These are phyloP conservation scores for Thereuonema tuberculata DNA, from an alignment of 1,140 invertebrate genomes.

Conservation along the genomic window DNA sequence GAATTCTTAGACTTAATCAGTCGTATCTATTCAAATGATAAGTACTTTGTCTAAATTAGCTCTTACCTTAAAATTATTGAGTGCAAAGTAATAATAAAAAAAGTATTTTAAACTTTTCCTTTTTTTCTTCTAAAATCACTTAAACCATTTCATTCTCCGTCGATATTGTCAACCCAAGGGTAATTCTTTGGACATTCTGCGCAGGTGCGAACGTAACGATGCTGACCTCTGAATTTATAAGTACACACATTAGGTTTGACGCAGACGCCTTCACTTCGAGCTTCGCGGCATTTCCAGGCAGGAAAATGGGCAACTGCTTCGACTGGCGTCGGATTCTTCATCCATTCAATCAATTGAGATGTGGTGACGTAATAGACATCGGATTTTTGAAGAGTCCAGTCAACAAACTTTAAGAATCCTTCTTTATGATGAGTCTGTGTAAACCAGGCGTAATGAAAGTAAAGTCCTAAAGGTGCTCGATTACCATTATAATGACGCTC, in stretches of 20 bases:
- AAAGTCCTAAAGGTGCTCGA: slow-evolving; percentile 44
- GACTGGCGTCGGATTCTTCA: slow-evolving; percentile 70
- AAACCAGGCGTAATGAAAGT: slow-evolving; percentile 41
- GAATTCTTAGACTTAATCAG: no score
- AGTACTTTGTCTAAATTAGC: no score
- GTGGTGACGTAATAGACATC: slow-evolving; percentile 64
- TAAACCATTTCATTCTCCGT: no score
- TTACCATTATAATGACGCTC: slow-evolving; percentile 39
- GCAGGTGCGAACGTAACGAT: slow-evolving; percentile 50
- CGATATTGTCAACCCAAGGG: slow-evolving; percentile 83
- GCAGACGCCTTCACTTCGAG: neutral
- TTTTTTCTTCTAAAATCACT: neutral
- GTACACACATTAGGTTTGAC: neutral
- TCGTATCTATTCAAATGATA: no score
- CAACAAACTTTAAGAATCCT: slow-evolving; percentile 31
- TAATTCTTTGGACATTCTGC: slow-evolving; percentile 85
- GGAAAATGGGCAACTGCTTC: slow-evolving; percentile 63
- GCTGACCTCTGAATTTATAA: slow-evolving; percentile 17
- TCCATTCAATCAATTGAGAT: slow-evolving; percentile 85
- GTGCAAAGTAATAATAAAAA: no score
- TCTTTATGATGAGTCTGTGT: slow-evolving; percentile 38
- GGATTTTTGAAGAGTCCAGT: slow-evolving; percentile 31
- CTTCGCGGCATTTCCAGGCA: slow-evolving; percentile 56
- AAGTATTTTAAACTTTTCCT: no score
- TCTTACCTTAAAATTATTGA: no score